phyloP scores from a whole-genome alignment of 2,113 vertebrate genomes.

The Actinemys pallida region DNA sequence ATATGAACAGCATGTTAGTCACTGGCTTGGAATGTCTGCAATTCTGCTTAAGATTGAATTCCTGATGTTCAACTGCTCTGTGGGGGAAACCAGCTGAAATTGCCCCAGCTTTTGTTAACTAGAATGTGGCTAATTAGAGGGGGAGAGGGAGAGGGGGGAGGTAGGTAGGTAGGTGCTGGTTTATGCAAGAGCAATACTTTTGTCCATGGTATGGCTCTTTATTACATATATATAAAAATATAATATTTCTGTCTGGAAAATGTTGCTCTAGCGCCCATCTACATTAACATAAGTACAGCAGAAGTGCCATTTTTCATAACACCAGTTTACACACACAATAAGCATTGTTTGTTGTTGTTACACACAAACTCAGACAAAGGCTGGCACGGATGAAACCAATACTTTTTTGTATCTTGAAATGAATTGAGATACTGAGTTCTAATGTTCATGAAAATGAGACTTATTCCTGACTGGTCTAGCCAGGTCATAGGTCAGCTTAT shows the following conservation, averaged over 20 bases:
- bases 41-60: neutral
- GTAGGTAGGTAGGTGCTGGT: neutral
- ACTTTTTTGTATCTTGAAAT: neutral
- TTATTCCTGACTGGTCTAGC: neutral
- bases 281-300: neutral
- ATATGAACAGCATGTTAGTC: neutral
- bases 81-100: neutral
- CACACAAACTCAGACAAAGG: neutral
- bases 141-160: neutral
- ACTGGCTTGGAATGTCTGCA: neutral
- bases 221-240: neutral
- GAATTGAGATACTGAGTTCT: neutral
- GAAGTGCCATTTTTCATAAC: conserved; percentile 26
- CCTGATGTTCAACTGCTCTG: neutral
- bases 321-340: neutral
- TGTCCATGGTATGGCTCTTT: neutral
- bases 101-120: neutral
- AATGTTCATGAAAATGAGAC: neutral
- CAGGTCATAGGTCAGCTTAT: neutral
- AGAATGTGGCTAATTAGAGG: neutral
- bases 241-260: conserved; percentile 6
- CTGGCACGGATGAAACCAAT: neutral
- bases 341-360: neutral
- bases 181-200: neutral
- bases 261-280: neutral